Conservation (phyloP, 2,888 invertebrate genomes). For the Athalia circularis region DNA sequence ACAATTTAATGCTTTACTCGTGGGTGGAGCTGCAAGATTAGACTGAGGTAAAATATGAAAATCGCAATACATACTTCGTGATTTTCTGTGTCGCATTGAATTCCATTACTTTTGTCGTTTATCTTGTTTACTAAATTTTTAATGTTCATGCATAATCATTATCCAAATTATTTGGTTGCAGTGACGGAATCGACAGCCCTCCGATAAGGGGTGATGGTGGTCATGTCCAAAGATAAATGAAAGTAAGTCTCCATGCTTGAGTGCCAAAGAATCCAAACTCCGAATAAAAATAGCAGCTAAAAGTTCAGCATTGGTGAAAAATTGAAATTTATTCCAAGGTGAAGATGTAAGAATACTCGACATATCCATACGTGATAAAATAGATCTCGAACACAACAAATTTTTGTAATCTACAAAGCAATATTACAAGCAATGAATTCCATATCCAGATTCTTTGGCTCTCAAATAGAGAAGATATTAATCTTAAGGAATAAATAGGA, state of each 20-base stretch:
- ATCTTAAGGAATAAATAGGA: slow-evolving; percentile 31
- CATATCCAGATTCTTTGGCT: slow-evolving; percentile 30
- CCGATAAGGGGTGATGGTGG: slow-evolving; percentile 35
- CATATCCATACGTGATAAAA: too few relatives aligned
- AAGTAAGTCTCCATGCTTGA: slow-evolving; percentile 32
- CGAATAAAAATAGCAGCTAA: neutral
- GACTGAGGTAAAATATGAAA: slow-evolving; percentile 54
- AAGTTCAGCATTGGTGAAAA: slow-evolving; percentile 1
- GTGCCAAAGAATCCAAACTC: slow-evolving; percentile 39
- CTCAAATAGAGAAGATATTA: slow-evolving; percentile 16
- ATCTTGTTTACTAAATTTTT: neutral
- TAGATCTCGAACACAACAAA: too few relatives aligned
- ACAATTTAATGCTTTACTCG: slow-evolving; percentile 62
- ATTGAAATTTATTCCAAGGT: neutral
- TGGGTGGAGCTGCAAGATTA: slow-evolving; percentile 57
- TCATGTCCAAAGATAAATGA: slow-evolving; percentile 42
- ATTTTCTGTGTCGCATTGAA: neutral
- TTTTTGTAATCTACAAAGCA: too few relatives aligned
- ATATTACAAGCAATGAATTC: too few relatives aligned
- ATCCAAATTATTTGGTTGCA: slow-evolving; percentile 15
- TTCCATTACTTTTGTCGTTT: neutral
- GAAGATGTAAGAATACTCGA: neutral
- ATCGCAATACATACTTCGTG: neutral
- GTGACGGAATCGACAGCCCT: slow-evolving; percentile 21
- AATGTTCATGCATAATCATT: neutral